Evolutionary conservation across 2,113 vertebrate genomes (phyloP).

Genomic region (Natator depressus): DNA sequence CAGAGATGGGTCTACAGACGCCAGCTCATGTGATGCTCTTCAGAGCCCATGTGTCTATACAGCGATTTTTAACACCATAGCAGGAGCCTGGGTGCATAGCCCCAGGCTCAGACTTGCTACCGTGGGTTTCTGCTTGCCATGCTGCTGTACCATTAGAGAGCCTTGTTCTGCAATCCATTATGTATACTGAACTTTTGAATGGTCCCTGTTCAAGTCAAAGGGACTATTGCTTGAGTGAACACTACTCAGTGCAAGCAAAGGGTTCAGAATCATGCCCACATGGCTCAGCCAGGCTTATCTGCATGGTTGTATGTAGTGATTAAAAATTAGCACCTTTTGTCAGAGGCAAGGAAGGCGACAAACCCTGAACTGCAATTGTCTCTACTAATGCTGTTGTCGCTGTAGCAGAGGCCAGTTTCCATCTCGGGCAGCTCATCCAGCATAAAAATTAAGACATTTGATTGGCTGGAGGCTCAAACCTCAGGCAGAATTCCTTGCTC

Average conservation of each 20-base stretch:
- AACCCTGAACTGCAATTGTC: not conserved
- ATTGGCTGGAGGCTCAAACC: not conserved
- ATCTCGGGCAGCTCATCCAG: not conserved
- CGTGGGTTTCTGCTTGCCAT: not conserved
- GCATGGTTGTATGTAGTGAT: not conserved
- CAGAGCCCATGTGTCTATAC: not conserved
- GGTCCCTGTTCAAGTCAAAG: not conserved
- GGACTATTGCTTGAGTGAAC: not conserved
- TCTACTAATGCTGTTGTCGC: not conserved
- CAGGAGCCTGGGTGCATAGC: no score
- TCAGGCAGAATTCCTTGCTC: not conserved
- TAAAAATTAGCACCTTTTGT: not conserved
- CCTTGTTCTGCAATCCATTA: not conserved
- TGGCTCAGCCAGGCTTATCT: not conserved
- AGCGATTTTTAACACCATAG: not conserved
- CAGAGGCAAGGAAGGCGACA: not conserved
- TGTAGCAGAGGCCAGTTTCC: not conserved
- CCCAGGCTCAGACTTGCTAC: not conserved
- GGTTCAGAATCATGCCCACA: not conserved
- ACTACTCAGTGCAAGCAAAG: not conserved
- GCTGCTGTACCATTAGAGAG: not conserved
- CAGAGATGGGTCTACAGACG: not conserved
- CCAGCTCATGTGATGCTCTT: not conserved
- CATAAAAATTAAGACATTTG: not conserved
- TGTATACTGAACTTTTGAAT: not conserved